Conservation (phyloP, 2,113 vertebrate genomes). For the Colaptes auratus region DNA sequence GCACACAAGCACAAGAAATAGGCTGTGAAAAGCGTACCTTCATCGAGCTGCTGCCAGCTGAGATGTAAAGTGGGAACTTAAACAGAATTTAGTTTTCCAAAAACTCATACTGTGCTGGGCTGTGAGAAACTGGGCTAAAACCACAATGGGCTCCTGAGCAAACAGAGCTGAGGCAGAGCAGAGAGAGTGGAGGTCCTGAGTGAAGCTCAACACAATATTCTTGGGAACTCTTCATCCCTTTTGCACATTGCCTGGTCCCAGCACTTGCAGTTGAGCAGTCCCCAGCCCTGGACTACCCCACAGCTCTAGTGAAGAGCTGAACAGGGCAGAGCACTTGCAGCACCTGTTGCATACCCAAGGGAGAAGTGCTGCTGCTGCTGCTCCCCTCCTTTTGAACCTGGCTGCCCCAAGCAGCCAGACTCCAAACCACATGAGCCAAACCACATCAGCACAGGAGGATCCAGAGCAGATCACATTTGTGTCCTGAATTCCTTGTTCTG, state of each 20-base stretch:
- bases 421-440: background rate
- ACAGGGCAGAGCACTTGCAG: background rate
- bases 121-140: background rate
- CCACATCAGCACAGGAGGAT: background rate
- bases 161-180: background rate
- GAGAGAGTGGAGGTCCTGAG: background rate
- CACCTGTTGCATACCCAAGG: background rate
- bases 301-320: background rate
- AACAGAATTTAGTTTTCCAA: conserved; percentile 33
- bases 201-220: background rate
- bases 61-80: conserved; percentile 58
- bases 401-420: background rate
- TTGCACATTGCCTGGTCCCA: background rate
- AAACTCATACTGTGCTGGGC: background rate
- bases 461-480: background rate
- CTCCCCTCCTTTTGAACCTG: background rate
- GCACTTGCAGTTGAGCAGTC: accelerated
- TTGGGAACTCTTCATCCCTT: background rate
- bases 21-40: conserved; percentile 57
- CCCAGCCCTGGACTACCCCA: background rate
- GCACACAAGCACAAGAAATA: conserved; percentile 55
- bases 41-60: conserved; percentile 37
- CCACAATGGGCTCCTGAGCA: background rate
- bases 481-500: background rate
- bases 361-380: background rate